phyloP scores from a whole-genome alignment of 2,113 vertebrate species.

The Alosa alosa region DNA sequence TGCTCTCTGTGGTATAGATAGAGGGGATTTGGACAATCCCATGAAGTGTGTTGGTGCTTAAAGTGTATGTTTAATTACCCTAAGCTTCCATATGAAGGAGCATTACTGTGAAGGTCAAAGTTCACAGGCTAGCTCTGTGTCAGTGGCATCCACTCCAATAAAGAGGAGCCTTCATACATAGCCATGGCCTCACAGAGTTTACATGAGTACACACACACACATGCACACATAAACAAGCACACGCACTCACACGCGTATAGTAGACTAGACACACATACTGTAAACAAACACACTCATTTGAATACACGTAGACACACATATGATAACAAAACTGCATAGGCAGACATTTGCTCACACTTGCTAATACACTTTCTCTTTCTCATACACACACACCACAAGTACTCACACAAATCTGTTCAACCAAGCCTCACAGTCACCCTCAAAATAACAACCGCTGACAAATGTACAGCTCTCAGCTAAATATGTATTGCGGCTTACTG shows the following conservation, averaged over 20 bases:
- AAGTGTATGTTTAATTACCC: conserved; percentile 27
- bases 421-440: not conserved
- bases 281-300: not conserved
- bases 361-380: not conserved
- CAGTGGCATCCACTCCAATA: conserved; percentile 9
- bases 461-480: not conserved
- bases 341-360: not conserved
- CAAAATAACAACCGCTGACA: not conserved
- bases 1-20: not conserved
- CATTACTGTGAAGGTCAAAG: conserved; percentile 38
- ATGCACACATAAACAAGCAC: not conserved
- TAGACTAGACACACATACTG: not conserved
- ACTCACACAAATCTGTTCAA: not conserved
- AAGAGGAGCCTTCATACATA: conserved; percentile 21
- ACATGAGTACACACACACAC: not conserved
- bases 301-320: not conserved
- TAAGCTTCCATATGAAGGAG: conserved; percentile 19
- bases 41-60: conserved; percentile 41
- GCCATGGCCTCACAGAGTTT: not conserved
- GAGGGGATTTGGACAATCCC: conserved; percentile 32
- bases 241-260: not conserved
- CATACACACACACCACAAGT: not conserved
- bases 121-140: not conserved
- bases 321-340: not conserved
- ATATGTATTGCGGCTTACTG: not conserved